These are phyloP conservation scores for Mya arenaria DNA, from an alignment of 1,140 invertebrate species.

Conservation along the genomic window DNA sequence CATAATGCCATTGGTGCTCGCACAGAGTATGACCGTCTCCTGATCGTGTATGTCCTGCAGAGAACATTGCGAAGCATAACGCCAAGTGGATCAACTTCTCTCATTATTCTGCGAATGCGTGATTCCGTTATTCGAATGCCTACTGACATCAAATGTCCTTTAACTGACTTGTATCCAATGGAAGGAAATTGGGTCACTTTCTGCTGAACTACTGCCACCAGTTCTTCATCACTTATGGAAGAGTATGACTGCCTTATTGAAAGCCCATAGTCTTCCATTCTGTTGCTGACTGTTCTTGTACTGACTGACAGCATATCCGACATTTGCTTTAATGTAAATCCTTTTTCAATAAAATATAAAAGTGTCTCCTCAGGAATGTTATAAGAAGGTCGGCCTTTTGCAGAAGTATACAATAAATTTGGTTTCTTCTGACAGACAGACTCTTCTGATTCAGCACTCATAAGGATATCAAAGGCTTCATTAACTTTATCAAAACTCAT, in stretches of 20 bases:
- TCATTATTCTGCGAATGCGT: constrained; percentile 13
- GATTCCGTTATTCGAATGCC: constrained; percentile 20
- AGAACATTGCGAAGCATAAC: constrained; percentile 30
- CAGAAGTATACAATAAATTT: constrained; percentile 20
- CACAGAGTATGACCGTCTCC: constrained; percentile 24
- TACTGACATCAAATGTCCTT: constrained; percentile 4
- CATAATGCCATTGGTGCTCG: constrained; percentile 24
- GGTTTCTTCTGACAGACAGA: constrained; percentile 10
- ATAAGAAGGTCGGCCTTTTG: constrained; percentile 28
- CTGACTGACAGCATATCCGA: constrained; percentile 33
- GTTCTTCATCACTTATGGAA: constrained; percentile 38
- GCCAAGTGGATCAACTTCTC: constrained; percentile 26
- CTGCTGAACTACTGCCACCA: background rate
- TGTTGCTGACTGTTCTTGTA: constrained; percentile 20
- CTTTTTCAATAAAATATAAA: constrained; percentile 33
- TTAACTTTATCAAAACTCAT: constrained; percentile 22
- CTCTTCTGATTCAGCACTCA: background rate
- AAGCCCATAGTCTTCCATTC: constrained; percentile 36
- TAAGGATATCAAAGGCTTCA: constrained; percentile 12
- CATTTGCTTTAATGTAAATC: constrained; percentile 28
- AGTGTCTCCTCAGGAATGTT: constrained; percentile 25
- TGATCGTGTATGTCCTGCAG: constrained; percentile 32
- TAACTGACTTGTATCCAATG: constrained; percentile 8
- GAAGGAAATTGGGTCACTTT: constrained; percentile 21
- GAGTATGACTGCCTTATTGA: constrained; percentile 18